Evolutionary conservation across 2,113 vertebrate species (phyloP).

Genomic region (Megatriorchis doriae): DNA sequence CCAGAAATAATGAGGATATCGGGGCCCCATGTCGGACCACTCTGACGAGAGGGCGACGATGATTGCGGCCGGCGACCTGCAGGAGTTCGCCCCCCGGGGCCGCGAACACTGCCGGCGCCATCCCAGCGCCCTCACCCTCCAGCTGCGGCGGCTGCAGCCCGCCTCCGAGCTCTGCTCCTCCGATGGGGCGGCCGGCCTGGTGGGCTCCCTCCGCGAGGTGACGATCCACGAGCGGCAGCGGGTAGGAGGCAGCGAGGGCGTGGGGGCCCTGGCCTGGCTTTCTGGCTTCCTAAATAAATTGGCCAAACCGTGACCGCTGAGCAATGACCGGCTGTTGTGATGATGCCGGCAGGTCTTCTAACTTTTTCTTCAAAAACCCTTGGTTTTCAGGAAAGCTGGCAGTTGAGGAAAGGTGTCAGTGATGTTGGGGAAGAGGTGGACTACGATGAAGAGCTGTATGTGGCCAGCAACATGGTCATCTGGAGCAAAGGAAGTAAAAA

Average conservation of each 20-base stretch:
- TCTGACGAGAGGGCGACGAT: slow-evolving; percentile 99
- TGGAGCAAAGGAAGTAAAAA: slow-evolving; percentile 93
- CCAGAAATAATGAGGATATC: slow-evolving; percentile 99
- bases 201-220: slow-evolving; percentile 93
- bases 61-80: slow-evolving; percentile 98
- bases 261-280: not conserved
- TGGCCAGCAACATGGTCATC: slow-evolving; percentile 91
- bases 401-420: slow-evolving; percentile 84
- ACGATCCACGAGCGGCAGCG: slow-evolving; percentile 86
- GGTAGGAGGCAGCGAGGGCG: not conserved
- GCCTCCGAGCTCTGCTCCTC: slow-evolving; percentile 95
- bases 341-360: not conserved
- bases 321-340: no score
- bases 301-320: accelerated
- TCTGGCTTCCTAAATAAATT: accelerated
- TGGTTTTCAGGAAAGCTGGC: slow-evolving; percentile 88
- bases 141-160: slow-evolving; percentile 94
- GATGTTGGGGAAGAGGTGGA: slow-evolving; percentile 81
- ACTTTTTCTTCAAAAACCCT: not conserved
- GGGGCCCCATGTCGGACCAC: slow-evolving; percentile 99
- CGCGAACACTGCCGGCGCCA: slow-evolving; percentile 96
- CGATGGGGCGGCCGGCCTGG: slow-evolving; percentile 90
- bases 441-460: slow-evolving; percentile 93
- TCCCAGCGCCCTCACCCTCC: slow-evolving; percentile 92
- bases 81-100: slow-evolving; percentile 96